Base-by-base conservation (phyloP, 2,113 vertebrate genomes). In the Etheostoma spectabile region DNA sequence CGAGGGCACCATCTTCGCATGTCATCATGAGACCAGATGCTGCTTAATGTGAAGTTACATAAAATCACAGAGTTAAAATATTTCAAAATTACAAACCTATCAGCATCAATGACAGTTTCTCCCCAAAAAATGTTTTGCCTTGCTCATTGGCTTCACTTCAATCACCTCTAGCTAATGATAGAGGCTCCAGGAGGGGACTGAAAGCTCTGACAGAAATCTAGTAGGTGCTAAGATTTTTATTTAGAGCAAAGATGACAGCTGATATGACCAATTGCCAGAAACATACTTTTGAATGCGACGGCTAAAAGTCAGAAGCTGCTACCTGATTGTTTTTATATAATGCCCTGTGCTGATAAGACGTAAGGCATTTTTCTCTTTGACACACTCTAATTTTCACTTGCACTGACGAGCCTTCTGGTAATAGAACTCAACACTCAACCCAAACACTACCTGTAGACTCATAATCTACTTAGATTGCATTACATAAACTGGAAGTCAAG, bases 1-100 rank as follows among this genome's bases (percentile, higher is more conserved):
- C 91, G 91, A 92, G 90, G 72, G 81, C 59, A 81, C 84, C 92
- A 90, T 89, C 88, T 92, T 93, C 85, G 68, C 56, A 1, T 8
- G 65, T 45, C 72, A 57, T 13, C 48, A 67, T n/a, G 30, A 59
- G 18, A 59, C 18, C 56, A 69, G 62, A 22, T 16, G 56, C 6
- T 3, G 48, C 72, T 52, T 51, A 21, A 24, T n/a, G 18, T 18
- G 5, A 46, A 69, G 49, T 21, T 48, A 33, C 63, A 49, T 30
- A 5, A 12, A 62, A 77, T 8, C 33, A 27, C 6, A 60, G 46
- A 6, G 62, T 12, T 12, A 27, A 68, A 30, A 30, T 27, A 18
- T 10, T 35, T 51, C 21, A 35, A 38, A 30, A 35, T 8, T 59
- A 42, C 15, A 19, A 33, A 53, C 38, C 38, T 8, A 38, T 35